phyloP scores from a whole-genome alignment of 2,888 invertebrate genomes.

The Ophonus ardosiacus region DNA sequence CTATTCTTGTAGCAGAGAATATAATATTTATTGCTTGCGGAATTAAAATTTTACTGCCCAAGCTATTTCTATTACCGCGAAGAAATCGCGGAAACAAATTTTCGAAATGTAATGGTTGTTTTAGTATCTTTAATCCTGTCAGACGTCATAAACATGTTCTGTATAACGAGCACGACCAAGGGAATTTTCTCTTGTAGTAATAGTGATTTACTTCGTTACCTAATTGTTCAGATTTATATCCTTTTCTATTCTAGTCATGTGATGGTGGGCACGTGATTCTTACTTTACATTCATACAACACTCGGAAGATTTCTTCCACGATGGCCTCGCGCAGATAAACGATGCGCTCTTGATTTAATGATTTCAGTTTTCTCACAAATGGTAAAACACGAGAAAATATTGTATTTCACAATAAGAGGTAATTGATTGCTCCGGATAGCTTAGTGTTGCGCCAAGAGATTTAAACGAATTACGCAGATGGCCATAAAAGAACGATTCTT shows the following conservation, averaged over 20 bases:
- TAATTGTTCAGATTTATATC: constrained; percentile 22
- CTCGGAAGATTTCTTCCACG: constrained; percentile 8
- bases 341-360: constrained; percentile 32
- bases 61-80: too few relatives aligned
- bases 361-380: constrained; percentile 35
- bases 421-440: constrained; percentile 6
- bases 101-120: not conserved
- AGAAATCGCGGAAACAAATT: not conserved
- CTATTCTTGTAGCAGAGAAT: too few relatives aligned
- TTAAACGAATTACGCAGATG: not conserved
- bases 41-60: too few relatives aligned
- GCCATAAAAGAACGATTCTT: not conserved
- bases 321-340: constrained; percentile 23
- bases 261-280: constrained; percentile 11
- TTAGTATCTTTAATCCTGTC: not conserved
- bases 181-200: not conserved
- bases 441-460: not conserved
- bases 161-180: not conserved
- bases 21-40: too few relatives aligned
- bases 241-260: not conserved
- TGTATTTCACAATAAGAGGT: not conserved
- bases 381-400: constrained; percentile 39
- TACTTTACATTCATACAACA: not conserved
- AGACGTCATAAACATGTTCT: not conserved
- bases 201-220: constrained; percentile 18